A percentile compares a stretch with the other conserved stretches of the same genome.
These are phyloP conservation scores for Axea sp. DNA, from an alignment of 2,888 invertebrate genomes.

Conservation along the genomic window DNA sequence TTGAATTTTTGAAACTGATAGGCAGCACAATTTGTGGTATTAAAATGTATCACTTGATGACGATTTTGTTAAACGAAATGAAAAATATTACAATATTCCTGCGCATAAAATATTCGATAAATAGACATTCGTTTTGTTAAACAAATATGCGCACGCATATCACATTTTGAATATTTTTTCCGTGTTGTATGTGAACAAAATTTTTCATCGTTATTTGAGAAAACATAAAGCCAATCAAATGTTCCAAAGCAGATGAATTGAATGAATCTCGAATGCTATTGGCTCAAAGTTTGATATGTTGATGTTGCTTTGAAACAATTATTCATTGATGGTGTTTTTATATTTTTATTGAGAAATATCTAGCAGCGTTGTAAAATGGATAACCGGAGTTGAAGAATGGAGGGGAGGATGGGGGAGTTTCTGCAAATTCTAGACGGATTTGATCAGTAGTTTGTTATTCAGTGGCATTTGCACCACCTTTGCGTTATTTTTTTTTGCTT, in stretches of 20 bases:
- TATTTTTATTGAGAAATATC: slow-evolving; percentile 19
- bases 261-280: slow-evolving; percentile 18
- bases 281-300: slow-evolving; percentile 43
- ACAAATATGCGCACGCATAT: too few relatives aligned
- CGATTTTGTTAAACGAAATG: too few relatives aligned
- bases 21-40: not conserved
- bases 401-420: slow-evolving; percentile 4
- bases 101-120: not conserved
- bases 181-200: too few relatives aligned
- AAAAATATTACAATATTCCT: too few relatives aligned
- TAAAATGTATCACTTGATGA: too few relatives aligned
- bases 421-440: slow-evolving; percentile 36
- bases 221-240: not conserved
- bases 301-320: slow-evolving; percentile 36
- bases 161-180: too few relatives aligned
- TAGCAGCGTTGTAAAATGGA: slow-evolving; percentile 25
- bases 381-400: slow-evolving; percentile 4
- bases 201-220: not conserved
- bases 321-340: slow-evolving; percentile 15
- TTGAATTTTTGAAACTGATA: slow-evolving; percentile 10
- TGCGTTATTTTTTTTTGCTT: too few relatives aligned
- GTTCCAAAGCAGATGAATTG: slow-evolving; percentile 1
- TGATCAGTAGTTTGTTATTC: slow-evolving; percentile 33
- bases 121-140: too few relatives aligned
- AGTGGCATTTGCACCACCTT: slow-evolving; percentile 23